Evolutionary conservation across 2,797 vertebrate genomes (phyloP).

Genomic region (Sciurus vulgaris): DNA sequence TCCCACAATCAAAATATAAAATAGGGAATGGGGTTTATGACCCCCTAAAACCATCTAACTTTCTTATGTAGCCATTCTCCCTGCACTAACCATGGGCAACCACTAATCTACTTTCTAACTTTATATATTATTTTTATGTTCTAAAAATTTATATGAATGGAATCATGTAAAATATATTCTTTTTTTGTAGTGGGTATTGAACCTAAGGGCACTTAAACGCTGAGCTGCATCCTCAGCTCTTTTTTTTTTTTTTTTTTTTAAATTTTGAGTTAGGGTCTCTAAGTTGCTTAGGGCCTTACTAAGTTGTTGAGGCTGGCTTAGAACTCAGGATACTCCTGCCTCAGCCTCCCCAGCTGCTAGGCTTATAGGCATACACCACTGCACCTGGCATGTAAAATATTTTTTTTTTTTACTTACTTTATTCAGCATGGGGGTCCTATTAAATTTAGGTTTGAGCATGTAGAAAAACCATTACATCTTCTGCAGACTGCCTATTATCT

Average conservation of each 20-base stretch:
- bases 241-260: not conserved
- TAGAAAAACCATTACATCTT: not conserved
- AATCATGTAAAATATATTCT: not conserved
- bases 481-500: not conserved
- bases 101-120: not conserved
- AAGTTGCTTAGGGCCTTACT: no score
- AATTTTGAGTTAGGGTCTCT: no score
- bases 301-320: no score
- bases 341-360: no score
- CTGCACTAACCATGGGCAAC: fast-evolving
- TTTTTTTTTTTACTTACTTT: conserved; percentile 29
- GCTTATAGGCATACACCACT: no score
- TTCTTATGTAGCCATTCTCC: not conserved
- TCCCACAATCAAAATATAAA: not conserved
- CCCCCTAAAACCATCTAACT: not conserved
- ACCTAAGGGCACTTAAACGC: no score
- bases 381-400: not conserved
- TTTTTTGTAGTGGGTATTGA: no score
- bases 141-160: conserved; percentile 33
- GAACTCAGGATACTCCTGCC: no score
- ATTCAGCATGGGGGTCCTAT: not conserved
- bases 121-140: not conserved
- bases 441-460: not conserved
- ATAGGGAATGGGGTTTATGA: not conserved
- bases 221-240: not conserved